Conservation (phyloP, 2,888 invertebrate species). For the Cephus pygmeus region DNA sequence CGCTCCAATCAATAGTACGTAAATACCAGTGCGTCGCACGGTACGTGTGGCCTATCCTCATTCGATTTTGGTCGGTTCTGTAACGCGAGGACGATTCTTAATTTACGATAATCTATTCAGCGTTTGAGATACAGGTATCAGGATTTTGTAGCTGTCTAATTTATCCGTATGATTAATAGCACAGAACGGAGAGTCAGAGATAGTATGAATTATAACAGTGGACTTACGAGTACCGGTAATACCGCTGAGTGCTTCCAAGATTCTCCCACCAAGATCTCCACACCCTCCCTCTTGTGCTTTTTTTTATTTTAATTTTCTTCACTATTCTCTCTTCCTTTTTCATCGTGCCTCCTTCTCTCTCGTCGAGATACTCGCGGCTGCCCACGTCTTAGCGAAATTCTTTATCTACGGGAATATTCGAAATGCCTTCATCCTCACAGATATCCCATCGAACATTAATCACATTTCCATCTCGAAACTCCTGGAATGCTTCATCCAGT, state of each 20-base stretch:
- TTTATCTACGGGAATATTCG: not conserved
- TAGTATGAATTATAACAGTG: not conserved
- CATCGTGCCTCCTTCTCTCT: not conserved
- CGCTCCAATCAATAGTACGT: constrained; percentile 20
- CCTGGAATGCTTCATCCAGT: not conserved
- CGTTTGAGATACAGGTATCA: constrained; percentile 34
- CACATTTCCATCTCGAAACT: not conserved
- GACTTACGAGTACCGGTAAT: not conserved
- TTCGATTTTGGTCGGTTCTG: not conserved
- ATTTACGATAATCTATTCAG: constrained; percentile 30
- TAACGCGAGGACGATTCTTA: constrained; percentile 33
- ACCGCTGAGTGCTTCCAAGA: not conserved
- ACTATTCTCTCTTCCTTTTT: not conserved
- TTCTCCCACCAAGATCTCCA: not conserved
- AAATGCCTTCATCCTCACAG: not conserved
- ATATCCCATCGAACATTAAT: not conserved
- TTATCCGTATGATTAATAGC: constrained; percentile 37
- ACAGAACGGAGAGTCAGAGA: not conserved
- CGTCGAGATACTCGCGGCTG: not conserved
- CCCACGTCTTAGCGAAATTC: not conserved
- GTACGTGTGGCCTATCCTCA: not conserved
- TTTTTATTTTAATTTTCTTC: not conserved
- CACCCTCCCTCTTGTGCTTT: not conserved
- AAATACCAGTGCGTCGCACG: not conserved
- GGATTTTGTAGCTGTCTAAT: constrained; percentile 38